Evolutionary conservation across 2,113 vertebrate genomes (phyloP), one percentile per base, ranked within the genome.

Genomic region (Chaetodon trifascialis): DNA sequence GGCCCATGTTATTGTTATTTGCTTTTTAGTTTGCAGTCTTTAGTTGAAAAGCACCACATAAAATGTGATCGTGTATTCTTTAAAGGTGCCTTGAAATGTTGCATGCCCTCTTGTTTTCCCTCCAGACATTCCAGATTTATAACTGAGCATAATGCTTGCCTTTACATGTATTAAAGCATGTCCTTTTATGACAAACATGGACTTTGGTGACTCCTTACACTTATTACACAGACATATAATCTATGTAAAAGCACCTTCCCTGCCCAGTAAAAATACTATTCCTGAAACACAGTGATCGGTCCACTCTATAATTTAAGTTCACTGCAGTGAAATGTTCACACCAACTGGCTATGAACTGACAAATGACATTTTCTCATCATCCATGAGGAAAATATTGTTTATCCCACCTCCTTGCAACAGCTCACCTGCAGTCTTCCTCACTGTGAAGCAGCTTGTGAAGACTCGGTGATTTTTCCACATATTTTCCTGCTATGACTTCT

Each of bases 71-170:
- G 56, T 25, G 12, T 58, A 16, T 44, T 76, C 38, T 30, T 7
- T 19, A 68, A 68, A 68, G 56, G 73, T 83, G 73, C 67, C 55
- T 79, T 54, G 8, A 79, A 49, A 63, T 65, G 52, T 56, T 75
- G 2, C 15, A 55, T 25, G 59, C 19, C 21, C 46, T 71, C 21
- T 52, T 34, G 65, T 59, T 59, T 60, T 55, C 59, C 73, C 60
- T 82, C 25, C 76, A 87, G 38, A 90, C 93, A 94, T 93, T 94
- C 93, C 92, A 86, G 10, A 66, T 74, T 25, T 84, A 47, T 76
- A 67, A 62, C 49, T 67, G 30, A 76, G 3, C 34, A 7, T 38
- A 55, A 66, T 73, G 68, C 67, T 82, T 85, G 40, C 59, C 72
- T 76, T 72, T 42, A 78, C 46, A 23, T 58, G 40, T 46, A 91